phyloP scores from a whole-genome alignment of 2,888 invertebrate genomes.

The Ditula angustiorana region DNA sequence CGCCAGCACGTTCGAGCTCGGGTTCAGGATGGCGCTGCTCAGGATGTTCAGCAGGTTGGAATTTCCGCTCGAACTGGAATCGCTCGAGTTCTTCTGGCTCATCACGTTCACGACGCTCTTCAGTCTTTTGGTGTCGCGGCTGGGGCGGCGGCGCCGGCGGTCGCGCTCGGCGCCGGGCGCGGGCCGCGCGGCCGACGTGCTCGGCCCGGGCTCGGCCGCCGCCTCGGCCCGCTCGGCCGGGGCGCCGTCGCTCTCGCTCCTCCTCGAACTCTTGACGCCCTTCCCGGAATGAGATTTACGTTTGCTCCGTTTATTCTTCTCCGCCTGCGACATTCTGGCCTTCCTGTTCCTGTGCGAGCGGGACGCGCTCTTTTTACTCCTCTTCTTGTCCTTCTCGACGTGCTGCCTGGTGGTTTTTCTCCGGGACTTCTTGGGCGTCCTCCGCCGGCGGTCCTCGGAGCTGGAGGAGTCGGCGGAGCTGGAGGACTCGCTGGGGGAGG shows the following conservation, averaged over 20 bases:
- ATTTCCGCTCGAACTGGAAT: constrained; percentile 52
- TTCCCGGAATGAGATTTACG: constrained; percentile 65
- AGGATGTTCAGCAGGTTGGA: constrained; percentile 42
- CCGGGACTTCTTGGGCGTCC: constrained; percentile 49
- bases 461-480: constrained; percentile 37
- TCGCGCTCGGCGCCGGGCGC: constrained; percentile 10
- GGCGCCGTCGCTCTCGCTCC: constrained; percentile 7
- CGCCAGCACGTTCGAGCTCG: constrained; percentile 36
- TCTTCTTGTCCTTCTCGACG: constrained; percentile 46
- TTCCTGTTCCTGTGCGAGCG: constrained; percentile 49
- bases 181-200: background rate
- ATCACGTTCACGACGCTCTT: constrained; percentile 75
- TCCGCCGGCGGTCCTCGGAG: constrained; percentile 46
- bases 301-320: constrained; percentile 53
- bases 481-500: constrained; percentile 43
- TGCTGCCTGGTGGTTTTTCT: constrained; percentile 46
- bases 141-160: constrained; percentile 40
- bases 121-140: constrained; percentile 69
- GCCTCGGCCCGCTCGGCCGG: background rate
- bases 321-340: constrained; percentile 22
- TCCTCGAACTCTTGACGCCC: constrained; percentile 67
- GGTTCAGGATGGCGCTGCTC: constrained; percentile 38
- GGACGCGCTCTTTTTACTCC: constrained; percentile 48
- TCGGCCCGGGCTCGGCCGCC: background rate
- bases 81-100: constrained; percentile 52